Base-by-base conservation (phyloP, 1,140 invertebrate genomes). In the Drosophila equinoxialis region DNA sequence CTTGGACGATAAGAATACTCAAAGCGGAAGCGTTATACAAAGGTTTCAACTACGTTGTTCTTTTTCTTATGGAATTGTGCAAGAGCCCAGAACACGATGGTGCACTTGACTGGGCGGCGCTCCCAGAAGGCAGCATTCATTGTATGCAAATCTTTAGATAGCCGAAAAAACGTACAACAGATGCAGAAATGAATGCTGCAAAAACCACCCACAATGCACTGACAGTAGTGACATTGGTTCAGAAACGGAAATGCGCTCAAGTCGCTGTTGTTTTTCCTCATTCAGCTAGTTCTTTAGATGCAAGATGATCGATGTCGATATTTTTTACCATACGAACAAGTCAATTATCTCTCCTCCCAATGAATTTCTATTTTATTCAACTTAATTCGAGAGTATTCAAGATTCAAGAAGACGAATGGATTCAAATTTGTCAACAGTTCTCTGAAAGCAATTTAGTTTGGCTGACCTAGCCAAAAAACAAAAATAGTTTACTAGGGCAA, bases 181-280 rank as follows among this genome's bases (percentile, higher is more conserved):
- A 65, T 77, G 76, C 79, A 79, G 30, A 30, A 30, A 30, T 6
- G 5, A 30, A 30, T 30, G 30, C 30, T 30, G 45, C 79, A 80
- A 83, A 87, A 79, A 81, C 84, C 69, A 77, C 65, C 71, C 78
- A 74, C 79, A 81, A 70, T 77, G 71, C n/a, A 45, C 66, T 65
- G 65, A 66, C 84, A 80, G 77, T 77, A 84, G 63, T 89, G 84
- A 87, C 84, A 87, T 87, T 87, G 84, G 71, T 77, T 81, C 68
- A 83, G 80, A 84, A 87, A 87, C 84, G 84, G 84, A 87, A 89
- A 87, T 84, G 84, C 85, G 77, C 77, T 80, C 73, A 74, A 73
- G 65, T 74, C 67, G 76, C 68, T 77, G 72, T 20, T 14, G 39
- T 66, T 74, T 72, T 59, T 30, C 48, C 55, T 42, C 10, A 17